A percentile compares a stretch with the other conserved stretches of the same genome.
Conservation (phyloP, 2,113 vertebrate species). For the Brienomyrus longianalis region DNA sequence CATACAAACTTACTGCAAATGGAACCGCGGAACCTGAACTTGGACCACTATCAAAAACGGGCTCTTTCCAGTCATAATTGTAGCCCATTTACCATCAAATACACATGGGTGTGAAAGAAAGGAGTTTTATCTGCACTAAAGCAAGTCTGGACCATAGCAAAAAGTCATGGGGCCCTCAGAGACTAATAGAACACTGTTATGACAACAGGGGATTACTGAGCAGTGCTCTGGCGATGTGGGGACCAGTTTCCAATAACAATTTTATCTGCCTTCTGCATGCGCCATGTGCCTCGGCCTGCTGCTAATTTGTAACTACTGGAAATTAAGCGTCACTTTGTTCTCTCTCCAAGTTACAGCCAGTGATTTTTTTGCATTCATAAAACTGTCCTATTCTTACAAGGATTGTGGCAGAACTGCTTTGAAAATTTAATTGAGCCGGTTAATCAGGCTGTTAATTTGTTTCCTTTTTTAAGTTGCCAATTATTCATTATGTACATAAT, state of each 20-base stretch:
- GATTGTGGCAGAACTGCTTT: slow-evolving; percentile 61
- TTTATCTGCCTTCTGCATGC: slow-evolving; percentile 86
- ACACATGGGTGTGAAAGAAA: slow-evolving; percentile 56
- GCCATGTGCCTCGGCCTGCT: slow-evolving; percentile 61
- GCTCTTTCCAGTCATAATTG: slow-evolving; percentile 62
- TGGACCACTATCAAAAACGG: slow-evolving; percentile 49
- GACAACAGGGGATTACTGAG: slow-evolving; percentile 70
- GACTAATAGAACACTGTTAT: slow-evolving; percentile 76
- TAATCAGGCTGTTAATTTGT: slow-evolving; percentile 66
- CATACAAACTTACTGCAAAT: background rate
- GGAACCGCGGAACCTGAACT: background rate
- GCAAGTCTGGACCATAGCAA: slow-evolving; percentile 79
- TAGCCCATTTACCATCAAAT: slow-evolving; percentile 67
- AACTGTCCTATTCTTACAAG: slow-evolving; percentile 55
- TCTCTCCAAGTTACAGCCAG: slow-evolving; percentile 68
- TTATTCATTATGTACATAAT: slow-evolving; percentile 60
- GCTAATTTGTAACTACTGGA: slow-evolving; percentile 65
- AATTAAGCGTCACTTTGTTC: slow-evolving; percentile 80
- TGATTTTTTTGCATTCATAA: slow-evolving; percentile 69
- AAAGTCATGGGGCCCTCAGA: slow-evolving; percentile 69
- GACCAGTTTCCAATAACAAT: slow-evolving; percentile 83
- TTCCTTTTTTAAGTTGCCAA: slow-evolving; percentile 48
- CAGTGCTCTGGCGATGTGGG: slow-evolving; percentile 64
- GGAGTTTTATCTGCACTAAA: slow-evolving; percentile 75
- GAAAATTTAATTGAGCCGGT: slow-evolving; percentile 62